Evolutionary conservation across 2,797 vertebrate species (phyloP).

Genomic region (Chaunax sp.): DNA sequence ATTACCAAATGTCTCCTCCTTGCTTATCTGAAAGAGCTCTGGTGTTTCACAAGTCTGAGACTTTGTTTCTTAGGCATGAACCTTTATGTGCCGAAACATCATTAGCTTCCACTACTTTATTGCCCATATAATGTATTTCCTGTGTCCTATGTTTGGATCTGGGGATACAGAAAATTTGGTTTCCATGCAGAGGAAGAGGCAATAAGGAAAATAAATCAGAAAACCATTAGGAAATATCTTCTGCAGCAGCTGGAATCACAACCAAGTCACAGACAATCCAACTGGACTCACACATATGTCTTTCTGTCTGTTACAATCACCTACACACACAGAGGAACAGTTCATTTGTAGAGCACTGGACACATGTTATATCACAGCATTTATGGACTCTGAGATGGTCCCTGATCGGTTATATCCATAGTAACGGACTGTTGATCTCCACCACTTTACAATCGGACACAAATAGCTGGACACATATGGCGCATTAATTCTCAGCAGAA

Average conservation of each 20-base stretch:
- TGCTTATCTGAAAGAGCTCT: conserved; percentile 28
- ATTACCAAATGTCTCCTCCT: conserved; percentile 20
- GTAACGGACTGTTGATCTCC: conserved; percentile 29
- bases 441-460: conserved; percentile 19
- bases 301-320: conserved; percentile 28
- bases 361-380: conserved; percentile 27
- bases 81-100: neutral
- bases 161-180: conserved; percentile 67
- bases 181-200: conserved; percentile 31
- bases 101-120: conserved; percentile 31
- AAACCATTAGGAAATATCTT: conserved; percentile 61
- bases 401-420: conserved; percentile 32
- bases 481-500: neutral
- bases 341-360: conserved; percentile 21
- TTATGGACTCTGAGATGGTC: conserved; percentile 8
- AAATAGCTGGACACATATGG: conserved; percentile 19
- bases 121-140: conserved; percentile 40
- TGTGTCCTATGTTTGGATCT: conserved; percentile 26
- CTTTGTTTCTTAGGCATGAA: conserved; percentile 27
- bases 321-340: conserved; percentile 31
- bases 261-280: conserved; percentile 21
- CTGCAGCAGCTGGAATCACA: conserved; percentile 74
- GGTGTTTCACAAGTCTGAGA: conserved; percentile 32
- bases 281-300: conserved; percentile 31
- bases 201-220: conserved; percentile 48